Evolutionary conservation across 2,797 vertebrate species (phyloP).

Genomic region (Melanotaenia pygmaea): DNA sequence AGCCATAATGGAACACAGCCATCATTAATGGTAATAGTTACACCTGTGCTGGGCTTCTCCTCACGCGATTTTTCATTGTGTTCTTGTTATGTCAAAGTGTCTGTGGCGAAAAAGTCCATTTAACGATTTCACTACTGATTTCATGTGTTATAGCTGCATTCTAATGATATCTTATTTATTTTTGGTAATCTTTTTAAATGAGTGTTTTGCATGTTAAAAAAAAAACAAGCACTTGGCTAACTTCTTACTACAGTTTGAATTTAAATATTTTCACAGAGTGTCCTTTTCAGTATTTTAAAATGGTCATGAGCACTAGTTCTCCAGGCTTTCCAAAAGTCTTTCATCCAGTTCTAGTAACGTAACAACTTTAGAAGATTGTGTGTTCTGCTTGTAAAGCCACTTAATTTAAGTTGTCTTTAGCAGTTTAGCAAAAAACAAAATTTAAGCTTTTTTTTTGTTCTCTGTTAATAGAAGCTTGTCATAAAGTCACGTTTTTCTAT

Average conservation of each 20-base stretch:
- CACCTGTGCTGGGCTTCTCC: slow-evolving; percentile 50
- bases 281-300: neutral
- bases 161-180: neutral
- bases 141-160: slow-evolving; percentile 23
- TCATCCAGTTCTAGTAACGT: neutral
- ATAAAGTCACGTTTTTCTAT: neutral
- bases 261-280: neutral
- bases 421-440: neutral
- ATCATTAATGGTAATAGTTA: slow-evolving; percentile 55
- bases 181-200: neutral
- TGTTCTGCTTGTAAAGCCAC: neutral
- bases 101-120: slow-evolving; percentile 26
- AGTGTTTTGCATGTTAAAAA: neutral
- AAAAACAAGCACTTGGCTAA: neutral
- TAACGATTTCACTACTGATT: slow-evolving; percentile 30
- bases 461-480: neutral
- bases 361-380: neutral
- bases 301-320: neutral
- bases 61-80: slow-evolving; percentile 54
- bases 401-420: neutral
- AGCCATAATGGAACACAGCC: slow-evolving; percentile 27
- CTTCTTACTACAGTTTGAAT: neutral
- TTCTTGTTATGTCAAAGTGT: slow-evolving; percentile 61
- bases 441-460: neutral
- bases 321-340: neutral